phyloP scores from a whole-genome alignment of 2,888 invertebrate genomes.

The Clostera curtula region DNA sequence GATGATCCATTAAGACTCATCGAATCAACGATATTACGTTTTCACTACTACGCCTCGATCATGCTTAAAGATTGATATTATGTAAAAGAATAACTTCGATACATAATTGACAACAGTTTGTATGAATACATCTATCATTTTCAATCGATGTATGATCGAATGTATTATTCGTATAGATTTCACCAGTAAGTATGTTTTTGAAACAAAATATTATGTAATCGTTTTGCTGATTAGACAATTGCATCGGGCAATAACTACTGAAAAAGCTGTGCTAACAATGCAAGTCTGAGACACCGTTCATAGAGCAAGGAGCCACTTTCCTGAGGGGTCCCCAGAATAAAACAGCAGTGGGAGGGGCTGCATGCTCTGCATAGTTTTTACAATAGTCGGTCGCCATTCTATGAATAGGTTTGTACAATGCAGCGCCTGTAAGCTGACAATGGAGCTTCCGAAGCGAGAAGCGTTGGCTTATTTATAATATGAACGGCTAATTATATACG shows the following conservation, averaged over 20 bases:
- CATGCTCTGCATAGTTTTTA: constrained; percentile 33
- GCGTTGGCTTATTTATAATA: constrained; percentile 18
- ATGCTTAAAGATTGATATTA: too few species aligned
- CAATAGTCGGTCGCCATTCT: constrained; percentile 23
- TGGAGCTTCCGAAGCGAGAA: constrained; percentile 23
- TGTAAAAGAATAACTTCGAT: too few species aligned
- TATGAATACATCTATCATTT: too few species aligned
- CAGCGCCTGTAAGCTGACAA: constrained; percentile 17
- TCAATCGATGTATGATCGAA: too few species aligned
- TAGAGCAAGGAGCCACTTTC: constrained; percentile 13
- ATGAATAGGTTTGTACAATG: constrained; percentile 16
- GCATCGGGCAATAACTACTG: constrained; percentile 12
- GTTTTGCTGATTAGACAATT: constrained; percentile 7
- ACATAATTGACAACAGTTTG: too few species aligned
- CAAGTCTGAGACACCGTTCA: constrained; percentile 11
- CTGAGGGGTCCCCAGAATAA: constrained; percentile 19
- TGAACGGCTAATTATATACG: constrained; percentile 19
- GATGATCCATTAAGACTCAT: too few species aligned
- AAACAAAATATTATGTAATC: constrained; percentile 20
- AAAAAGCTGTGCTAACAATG: constrained; percentile 23
- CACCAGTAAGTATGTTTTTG: too few species aligned
- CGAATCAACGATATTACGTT: too few species aligned
- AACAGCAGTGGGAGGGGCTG: constrained; percentile 35
- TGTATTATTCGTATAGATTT: too few species aligned
- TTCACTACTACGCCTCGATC: too few species aligned